These are phyloP conservation scores for Ramphastos sulfuratus DNA, from an alignment of 2,113 vertebrate species.

Conservation along the genomic window DNA sequence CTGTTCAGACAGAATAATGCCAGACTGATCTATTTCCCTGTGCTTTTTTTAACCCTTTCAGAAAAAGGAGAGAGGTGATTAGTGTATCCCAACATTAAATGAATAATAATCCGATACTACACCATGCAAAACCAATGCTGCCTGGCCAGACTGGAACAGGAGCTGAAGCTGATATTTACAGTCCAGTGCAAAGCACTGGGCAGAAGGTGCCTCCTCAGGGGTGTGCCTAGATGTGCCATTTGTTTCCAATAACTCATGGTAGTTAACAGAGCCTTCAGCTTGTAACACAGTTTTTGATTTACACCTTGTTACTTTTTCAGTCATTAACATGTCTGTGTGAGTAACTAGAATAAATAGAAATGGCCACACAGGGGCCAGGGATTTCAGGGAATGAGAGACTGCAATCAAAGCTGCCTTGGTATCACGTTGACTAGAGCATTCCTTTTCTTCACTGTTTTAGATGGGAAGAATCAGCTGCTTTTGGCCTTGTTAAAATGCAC, in stretches of 20 bases:
- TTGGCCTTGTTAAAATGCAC: conserved; percentile 96
- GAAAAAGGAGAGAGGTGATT: neutral
- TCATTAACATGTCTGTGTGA: neutral
- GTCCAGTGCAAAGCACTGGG: neutral
- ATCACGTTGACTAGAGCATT: neutral
- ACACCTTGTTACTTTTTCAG: neutral
- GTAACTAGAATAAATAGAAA: neutral
- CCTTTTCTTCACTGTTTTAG: conserved; percentile 72
- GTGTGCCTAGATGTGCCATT: neutral
- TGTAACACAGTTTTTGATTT: neutral
- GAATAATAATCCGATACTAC: neutral
- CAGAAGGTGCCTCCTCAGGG: neutral
- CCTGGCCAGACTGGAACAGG: neutral
- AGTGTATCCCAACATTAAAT: neutral
- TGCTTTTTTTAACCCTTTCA: neutral
- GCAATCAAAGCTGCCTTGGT: neutral
- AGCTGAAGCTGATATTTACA: neutral
- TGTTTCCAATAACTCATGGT: neutral
- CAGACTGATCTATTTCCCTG: neutral
- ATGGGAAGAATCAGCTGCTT: conserved; percentile 96
- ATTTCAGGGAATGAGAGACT: neutral
- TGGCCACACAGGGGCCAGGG: neutral
- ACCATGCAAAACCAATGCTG: neutral
- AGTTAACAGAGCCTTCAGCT: neutral
- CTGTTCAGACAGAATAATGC: neutral